Conservation (phyloP, 2,888 invertebrate species). For the Agrotis clavis region DNA sequence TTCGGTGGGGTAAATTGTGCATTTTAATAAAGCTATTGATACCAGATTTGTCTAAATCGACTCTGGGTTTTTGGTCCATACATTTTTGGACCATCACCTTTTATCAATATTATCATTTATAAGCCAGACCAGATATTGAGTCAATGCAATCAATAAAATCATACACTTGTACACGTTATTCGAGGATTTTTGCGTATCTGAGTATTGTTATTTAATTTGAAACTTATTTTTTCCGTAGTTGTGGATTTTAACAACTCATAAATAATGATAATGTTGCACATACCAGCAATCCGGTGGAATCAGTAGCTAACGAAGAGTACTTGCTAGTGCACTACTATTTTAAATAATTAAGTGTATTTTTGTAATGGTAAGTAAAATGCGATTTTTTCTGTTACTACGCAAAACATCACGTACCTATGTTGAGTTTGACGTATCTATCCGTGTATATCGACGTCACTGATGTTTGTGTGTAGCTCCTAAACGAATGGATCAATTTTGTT, state of each 20-base stretch:
- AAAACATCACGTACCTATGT: too few species aligned
- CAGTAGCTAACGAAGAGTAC: conserved; percentile 8
- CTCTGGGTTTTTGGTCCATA: too few species aligned
- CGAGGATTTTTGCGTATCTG: conserved; percentile 10
- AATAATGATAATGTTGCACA: neutral
- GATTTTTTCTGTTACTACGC: too few species aligned
- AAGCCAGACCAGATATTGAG: neutral
- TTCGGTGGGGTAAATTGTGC: too few species aligned
- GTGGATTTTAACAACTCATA: neutral
- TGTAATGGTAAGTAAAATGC: conserved; percentile 7
- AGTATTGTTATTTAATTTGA: conserved; percentile 16
- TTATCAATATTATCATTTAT: too few species aligned
- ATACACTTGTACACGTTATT: neutral
- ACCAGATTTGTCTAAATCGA: too few species aligned
- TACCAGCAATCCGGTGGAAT: conserved; percentile 8
- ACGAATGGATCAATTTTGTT: too few species aligned
- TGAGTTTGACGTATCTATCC: too few species aligned
- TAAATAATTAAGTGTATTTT: neutral
- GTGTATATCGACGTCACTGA: too few species aligned
- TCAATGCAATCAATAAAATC: neutral
- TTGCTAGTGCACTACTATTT: neutral
- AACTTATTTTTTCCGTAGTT: conserved; percentile 7
- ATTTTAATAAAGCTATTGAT: too few species aligned
- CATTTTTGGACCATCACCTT: too few species aligned
- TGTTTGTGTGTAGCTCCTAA: too few species aligned